Percentiles rank a stretch among this genome's conserved stretches.
These are phyloP conservation scores for Spinus pinus DNA, from an alignment of 2,797 vertebrate genomes.

Conservation along the genomic window DNA sequence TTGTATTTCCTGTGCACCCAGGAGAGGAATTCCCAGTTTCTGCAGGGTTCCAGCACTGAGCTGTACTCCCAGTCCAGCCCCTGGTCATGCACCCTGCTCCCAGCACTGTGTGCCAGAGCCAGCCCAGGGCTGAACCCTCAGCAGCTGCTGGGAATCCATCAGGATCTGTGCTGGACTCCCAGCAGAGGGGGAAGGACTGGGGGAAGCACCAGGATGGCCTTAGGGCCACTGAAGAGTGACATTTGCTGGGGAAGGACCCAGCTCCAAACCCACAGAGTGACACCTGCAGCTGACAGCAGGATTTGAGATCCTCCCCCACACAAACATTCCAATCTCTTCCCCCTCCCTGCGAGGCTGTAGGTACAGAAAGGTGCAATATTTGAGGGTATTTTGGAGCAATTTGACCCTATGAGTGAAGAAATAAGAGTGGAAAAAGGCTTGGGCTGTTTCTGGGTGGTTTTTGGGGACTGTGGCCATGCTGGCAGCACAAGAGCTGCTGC, in stretches of 20 bases:
- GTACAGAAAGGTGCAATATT: slow-evolving; percentile 46
- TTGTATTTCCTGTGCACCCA: background rate
- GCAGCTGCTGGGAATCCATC: background rate
- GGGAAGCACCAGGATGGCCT: background rate
- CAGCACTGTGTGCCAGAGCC: background rate
- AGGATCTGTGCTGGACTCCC: background rate
- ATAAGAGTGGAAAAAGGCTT: background rate
- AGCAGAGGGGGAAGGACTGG: background rate
- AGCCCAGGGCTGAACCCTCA: background rate
- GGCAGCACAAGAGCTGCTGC: background rate
- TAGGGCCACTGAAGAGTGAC: background rate
- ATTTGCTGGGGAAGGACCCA: background rate
- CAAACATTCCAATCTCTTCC: background rate
- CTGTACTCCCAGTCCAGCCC: background rate
- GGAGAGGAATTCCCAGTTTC: background rate
- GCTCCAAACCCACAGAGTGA: background rate
- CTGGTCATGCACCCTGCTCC: background rate
- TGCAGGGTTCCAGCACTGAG: background rate
- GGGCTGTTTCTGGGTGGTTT: background rate
- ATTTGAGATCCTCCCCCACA: background rate
- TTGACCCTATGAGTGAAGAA: background rate
- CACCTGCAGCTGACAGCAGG: background rate
- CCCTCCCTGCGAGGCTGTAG: background rate
- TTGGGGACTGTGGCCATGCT: background rate
- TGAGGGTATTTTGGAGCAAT: background rate